phyloP scores from a whole-genome alignment of 2,113 vertebrate species.

The Eubucco bourcierii region DNA sequence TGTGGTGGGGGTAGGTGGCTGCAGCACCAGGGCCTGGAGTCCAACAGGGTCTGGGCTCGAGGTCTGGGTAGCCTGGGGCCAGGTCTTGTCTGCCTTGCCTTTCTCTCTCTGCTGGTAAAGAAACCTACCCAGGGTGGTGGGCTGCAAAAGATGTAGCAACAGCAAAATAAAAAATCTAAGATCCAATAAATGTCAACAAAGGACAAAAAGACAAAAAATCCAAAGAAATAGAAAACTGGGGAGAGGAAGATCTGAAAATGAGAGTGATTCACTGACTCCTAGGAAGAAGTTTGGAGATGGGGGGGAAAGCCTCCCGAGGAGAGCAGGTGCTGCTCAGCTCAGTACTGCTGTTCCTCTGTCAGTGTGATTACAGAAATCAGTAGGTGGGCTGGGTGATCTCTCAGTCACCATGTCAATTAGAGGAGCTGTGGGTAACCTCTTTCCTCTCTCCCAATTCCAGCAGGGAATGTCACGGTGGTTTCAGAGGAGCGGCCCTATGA shows the following conservation, averaged over 20 bases:
- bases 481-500: slow-evolving; percentile 72
- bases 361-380: neutral
- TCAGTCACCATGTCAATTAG: fast-evolving
- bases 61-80: slow-evolving; percentile 64
- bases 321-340: neutral
- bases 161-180: neutral
- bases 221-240: neutral
- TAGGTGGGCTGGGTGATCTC: neutral
- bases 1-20: slow-evolving; percentile 76
- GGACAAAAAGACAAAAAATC: slow-evolving; percentile 15
- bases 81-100: slow-evolving; percentile 79
- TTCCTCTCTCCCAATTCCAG: slow-evolving; percentile 30
- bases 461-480: neutral
- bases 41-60: slow-evolving; percentile 72
- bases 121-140: slow-evolving; percentile 57
- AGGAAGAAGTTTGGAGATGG: neutral
- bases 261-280: neutral
- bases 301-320: neutral
- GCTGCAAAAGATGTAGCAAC: slow-evolving; percentile 69
- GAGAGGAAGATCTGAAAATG: slow-evolving; percentile 36
- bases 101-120: slow-evolving; percentile 83
- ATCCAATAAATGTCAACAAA: neutral
- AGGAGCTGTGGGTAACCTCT: neutral
- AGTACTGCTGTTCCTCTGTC: neutral
- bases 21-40: slow-evolving; percentile 81